phyloP scores from a whole-genome alignment of 2,888 invertebrate genomes.

The Polyploca ridens region DNA sequence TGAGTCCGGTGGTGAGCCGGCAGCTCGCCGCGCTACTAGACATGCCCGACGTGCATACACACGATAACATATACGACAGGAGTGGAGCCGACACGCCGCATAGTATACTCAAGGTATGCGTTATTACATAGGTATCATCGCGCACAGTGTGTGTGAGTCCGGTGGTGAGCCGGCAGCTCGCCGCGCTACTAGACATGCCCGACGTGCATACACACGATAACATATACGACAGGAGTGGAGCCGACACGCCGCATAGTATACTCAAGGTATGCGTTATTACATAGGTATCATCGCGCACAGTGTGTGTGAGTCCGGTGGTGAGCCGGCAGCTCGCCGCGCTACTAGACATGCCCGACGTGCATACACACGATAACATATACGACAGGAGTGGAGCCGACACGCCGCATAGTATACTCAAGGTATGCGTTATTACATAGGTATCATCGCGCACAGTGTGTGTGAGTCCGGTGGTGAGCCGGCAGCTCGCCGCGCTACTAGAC shows the following conservation, averaged over 20 bases:
- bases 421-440: constrained; percentile 29
- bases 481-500: constrained; percentile 74
- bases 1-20: constrained; percentile 26
- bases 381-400: constrained; percentile 66
- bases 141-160: too few species aligned
- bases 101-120: constrained; percentile 86
- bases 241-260: constrained; percentile 86
- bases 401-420: constrained; percentile 88
- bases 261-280: constrained; percentile 77
- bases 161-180: constrained; percentile 53
- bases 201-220: constrained; percentile 59
- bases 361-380: constrained; percentile 50
- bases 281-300: too few species aligned
- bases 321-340: constrained; percentile 63
- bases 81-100: constrained; percentile 82
- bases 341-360: constrained; percentile 83
- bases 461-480: constrained; percentile 32
- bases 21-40: constrained; percentile 75
- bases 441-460: too few species aligned
- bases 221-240: constrained; percentile 47
- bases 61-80: constrained; percentile 44
- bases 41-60: constrained; percentile 79
- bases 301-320: constrained; percentile 14
- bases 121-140: too few species aligned
- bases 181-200: constrained; percentile 83